Evolutionary conservation across 1,140 invertebrate species (phyloP).

Genomic region (Orius laevigatus): DNA sequence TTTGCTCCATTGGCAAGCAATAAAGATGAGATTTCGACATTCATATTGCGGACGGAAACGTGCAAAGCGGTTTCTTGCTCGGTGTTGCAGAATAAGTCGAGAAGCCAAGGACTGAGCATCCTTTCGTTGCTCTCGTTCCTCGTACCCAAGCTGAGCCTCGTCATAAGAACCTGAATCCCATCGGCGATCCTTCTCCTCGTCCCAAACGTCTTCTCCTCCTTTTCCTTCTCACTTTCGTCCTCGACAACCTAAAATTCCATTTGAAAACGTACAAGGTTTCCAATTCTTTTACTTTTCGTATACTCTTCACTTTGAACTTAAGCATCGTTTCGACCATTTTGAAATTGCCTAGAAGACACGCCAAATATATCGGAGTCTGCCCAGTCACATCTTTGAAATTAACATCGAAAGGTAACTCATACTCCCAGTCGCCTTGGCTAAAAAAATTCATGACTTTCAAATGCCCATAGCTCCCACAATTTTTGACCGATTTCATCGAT

Average conservation of each 20-base stretch:
- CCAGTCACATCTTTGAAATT: conserved; percentile 79
- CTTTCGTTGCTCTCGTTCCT: conserved; percentile 32
- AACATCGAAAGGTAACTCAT: conserved; percentile 73
- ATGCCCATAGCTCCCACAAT: too few relatives aligned
- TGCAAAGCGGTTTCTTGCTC: conserved; percentile 60
- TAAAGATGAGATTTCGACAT: conserved; percentile 52
- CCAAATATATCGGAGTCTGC: conserved; percentile 76
- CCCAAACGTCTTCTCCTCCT: conserved; percentile 29
- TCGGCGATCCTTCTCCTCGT: conserved; percentile 62
- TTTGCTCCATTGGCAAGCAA: conserved; percentile 58
- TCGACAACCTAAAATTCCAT: background rate
- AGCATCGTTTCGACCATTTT: conserved; percentile 64
- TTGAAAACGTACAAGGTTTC: background rate
- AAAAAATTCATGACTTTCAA: conserved; percentile 19
- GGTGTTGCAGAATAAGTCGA: conserved; percentile 62
- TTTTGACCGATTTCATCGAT: too few relatives aligned
- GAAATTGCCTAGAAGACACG: conserved; percentile 65
- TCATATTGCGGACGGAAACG: conserved; percentile 57
- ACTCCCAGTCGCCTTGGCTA: conserved; percentile 67
- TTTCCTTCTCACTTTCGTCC: conserved; percentile 17
- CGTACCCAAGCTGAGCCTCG: conserved; percentile 46
- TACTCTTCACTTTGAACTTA: conserved; percentile 50
- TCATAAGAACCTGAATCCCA: conserved; percentile 75
- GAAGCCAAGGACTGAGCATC: conserved; percentile 44
- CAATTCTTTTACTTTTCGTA: conserved; percentile 29